Evolutionary conservation across 2,888 invertebrate genomes (phyloP).

Genomic region (Octodonta nipae): DNA sequence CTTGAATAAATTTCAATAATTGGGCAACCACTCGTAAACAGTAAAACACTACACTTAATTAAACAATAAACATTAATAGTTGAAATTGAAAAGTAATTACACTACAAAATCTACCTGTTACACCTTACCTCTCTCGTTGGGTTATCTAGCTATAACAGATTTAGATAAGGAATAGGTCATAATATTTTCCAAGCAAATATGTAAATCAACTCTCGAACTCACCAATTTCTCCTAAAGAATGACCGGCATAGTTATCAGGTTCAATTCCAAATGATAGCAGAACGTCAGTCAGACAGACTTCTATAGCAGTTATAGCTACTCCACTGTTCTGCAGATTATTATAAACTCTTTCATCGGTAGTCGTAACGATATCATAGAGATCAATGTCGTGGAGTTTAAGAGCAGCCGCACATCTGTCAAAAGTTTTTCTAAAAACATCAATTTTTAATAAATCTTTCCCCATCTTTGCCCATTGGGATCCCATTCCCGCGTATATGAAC

Average conservation of each 20-base stretch:
- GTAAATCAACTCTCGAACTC: no score
- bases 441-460: slow-evolving; percentile 46
- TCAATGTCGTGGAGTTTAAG: slow-evolving; percentile 41
- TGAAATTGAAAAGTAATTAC: no score
- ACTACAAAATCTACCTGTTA: no score
- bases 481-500: slow-evolving; percentile 57
- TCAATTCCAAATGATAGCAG: slow-evolving; percentile 55
- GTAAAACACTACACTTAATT: no score
- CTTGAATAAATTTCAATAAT: no score
- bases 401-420: slow-evolving; percentile 38
- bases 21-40: no score
- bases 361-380: slow-evolving; percentile 38
- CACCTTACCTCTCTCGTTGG: no score
- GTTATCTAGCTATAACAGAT: no score
- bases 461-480: slow-evolving; percentile 53
- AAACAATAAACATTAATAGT: no score
- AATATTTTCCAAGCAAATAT: no score
- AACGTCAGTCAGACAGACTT: slow-evolving; percentile 76
- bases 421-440: slow-evolving; percentile 43
- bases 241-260: slow-evolving; percentile 86
- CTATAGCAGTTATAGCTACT: slow-evolving; percentile 42
- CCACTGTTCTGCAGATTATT: slow-evolving; percentile 45
- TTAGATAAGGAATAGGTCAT: no score
- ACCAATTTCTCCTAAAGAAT: slow-evolving; percentile 77
- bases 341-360: slow-evolving; percentile 35